phyloP scores from a whole-genome alignment of 2,888 invertebrate genomes.

The Leptopilina myrica region DNA sequence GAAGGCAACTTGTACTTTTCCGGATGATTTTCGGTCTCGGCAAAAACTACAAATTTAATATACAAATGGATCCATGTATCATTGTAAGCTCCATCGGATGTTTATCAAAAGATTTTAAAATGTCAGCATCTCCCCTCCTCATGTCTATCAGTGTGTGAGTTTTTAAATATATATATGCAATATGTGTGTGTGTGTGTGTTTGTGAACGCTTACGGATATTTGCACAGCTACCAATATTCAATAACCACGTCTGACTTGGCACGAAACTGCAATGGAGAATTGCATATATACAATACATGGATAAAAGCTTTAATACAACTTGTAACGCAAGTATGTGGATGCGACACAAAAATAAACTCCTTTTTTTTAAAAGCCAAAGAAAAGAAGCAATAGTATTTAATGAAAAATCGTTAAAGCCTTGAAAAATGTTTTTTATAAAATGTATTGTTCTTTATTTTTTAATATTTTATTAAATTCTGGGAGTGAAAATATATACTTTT shows the following conservation, averaged over 20 bases:
- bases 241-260: constrained; percentile 57
- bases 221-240: constrained; percentile 53
- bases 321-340: neutral
- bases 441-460: too few relatives aligned
- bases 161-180: neutral
- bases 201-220: constrained; percentile 9
- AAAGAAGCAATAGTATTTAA: neutral
- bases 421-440: too few relatives aligned
- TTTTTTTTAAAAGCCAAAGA: neutral
- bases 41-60: constrained; percentile 10
- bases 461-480: neutral
- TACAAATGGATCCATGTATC: constrained; percentile 33
- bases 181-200: too few relatives aligned
- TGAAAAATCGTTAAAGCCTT: too few relatives aligned
- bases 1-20: neutral
- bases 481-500: too few relatives aligned
- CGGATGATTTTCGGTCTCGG: neutral
- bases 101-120: constrained; percentile 32
- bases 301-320: neutral
- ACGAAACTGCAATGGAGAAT: constrained; percentile 19
- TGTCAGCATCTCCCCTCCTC: constrained; percentile 29
- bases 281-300: constrained; percentile 35
- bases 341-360: neutral
- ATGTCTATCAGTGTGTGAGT: constrained; percentile 13
- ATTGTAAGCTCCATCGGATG: constrained; percentile 23